A percentile compares a stretch with the other conserved stretches of the same genome.
Conservation (phyloP, 2,113 vertebrate species). For the Anhinga anhinga region DNA sequence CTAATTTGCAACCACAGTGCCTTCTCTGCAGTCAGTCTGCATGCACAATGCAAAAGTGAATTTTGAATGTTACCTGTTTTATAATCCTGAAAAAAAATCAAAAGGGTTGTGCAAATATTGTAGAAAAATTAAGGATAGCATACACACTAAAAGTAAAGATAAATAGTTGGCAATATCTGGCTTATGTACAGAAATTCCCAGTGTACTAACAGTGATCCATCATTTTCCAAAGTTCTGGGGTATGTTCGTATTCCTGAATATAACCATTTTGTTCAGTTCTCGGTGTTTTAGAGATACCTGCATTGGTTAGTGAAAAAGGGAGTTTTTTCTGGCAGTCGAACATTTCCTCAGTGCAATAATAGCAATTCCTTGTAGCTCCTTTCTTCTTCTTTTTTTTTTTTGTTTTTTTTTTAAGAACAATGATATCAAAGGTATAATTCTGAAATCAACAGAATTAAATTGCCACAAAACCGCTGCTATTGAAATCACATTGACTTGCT, state of each 20-base stretch:
- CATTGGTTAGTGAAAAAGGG: background rate
- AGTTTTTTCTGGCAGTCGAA: background rate
- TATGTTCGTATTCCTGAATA: background rate
- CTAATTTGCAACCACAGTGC: background rate
- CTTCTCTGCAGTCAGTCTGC: background rate
- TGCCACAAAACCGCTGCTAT: background rate
- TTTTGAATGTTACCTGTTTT: background rate
- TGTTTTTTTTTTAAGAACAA: background rate
- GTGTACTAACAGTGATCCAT: background rate
- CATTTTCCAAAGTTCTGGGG: background rate
- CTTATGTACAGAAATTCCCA: background rate
- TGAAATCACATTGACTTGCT: background rate
- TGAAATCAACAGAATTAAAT: background rate
- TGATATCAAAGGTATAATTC: background rate
- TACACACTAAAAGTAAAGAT: background rate
- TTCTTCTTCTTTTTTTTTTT: background rate
- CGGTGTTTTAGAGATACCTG: background rate
- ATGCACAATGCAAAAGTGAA: background rate
- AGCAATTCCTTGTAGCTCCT: background rate
- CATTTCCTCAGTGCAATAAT: background rate
- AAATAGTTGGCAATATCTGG: background rate
- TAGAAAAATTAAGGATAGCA: background rate
- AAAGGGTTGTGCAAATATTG: background rate
- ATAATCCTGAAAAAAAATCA: background rate
- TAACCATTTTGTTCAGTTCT: background rate